Percentiles rank a stretch among this genome's conserved stretches.
phyloP scores from a whole-genome alignment of 2,113 vertebrate species.

The Microtus ochrogaster region DNA sequence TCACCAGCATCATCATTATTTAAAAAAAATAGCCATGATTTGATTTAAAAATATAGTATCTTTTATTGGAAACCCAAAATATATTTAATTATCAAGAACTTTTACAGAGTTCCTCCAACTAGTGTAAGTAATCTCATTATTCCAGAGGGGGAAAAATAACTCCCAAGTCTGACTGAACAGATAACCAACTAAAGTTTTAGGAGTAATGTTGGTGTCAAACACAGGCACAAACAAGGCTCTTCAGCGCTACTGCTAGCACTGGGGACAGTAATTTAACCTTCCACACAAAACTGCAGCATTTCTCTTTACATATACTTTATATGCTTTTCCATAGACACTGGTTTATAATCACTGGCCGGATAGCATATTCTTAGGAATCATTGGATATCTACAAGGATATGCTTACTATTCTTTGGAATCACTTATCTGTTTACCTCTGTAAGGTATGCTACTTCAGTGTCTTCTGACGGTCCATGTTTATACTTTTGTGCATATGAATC shows the following conservation, averaged over 20 bases:
- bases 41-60: slow-evolving; percentile 5
- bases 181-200: slow-evolving; percentile 1
- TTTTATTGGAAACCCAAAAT: slow-evolving; percentile 27
- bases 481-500: background rate
- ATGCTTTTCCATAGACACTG: slow-evolving; percentile 25
- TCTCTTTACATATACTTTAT: slow-evolving; percentile 4
- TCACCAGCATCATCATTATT: background rate
- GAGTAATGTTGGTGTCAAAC: background rate
- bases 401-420: background rate
- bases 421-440: background rate
- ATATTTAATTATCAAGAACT: slow-evolving; percentile 51
- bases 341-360: background rate
- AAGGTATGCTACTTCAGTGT: background rate
- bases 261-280: background rate
- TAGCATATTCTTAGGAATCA: background rate
- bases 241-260: background rate
- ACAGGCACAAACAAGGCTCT: background rate
- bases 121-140: background rate
- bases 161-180: background rate
- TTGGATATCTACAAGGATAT: background rate
- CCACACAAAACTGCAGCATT: background rate
- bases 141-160: slow-evolving; percentile 22
- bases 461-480: background rate
- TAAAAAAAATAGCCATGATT: slow-evolving; percentile 10
- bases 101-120: background rate